These are phyloP conservation scores for Plebejus melissa DNA, from an alignment of 2,888 invertebrate species.

Conservation along the genomic window DNA sequence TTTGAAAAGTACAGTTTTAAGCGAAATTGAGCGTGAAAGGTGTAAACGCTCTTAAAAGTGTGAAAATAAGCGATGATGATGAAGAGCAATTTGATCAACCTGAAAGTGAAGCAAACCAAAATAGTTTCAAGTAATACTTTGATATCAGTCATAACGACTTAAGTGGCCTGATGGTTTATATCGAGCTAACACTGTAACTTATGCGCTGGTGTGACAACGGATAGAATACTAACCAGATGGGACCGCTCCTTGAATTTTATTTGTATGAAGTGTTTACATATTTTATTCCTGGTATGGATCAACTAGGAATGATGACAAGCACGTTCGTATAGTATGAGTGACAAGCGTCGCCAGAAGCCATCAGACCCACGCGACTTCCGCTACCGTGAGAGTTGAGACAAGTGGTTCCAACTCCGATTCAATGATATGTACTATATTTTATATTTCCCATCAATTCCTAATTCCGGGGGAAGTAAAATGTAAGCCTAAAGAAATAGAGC, in stretches of 20 bases:
- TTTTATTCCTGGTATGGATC: neutral
- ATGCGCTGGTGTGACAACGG: neutral
- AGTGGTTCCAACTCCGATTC: conserved; percentile 1
- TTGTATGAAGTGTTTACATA: too few relatives aligned
- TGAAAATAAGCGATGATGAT: neutral
- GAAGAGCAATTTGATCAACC: neutral
- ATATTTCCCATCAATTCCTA: neutral
- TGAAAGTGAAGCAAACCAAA: neutral
- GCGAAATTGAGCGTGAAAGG: too few relatives aligned
- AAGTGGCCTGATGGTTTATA: neutral
- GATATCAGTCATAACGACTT: neutral
- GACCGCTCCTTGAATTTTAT: too few relatives aligned
- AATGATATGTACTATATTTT: neutral
- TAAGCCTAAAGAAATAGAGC: neutral
- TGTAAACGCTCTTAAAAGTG: too few relatives aligned
- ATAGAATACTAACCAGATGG: too few relatives aligned
- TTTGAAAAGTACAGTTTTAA: too few relatives aligned
- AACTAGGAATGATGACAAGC: neutral
- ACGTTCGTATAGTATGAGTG: neutral
- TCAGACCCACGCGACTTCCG: neutral
- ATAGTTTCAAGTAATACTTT: neutral
- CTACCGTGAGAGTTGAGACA: neutral
- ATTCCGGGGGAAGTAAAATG: conserved; percentile 1
- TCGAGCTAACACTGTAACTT: neutral
- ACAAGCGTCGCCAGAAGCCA: neutral